Evolutionary conservation across 2,888 invertebrate genomes (phyloP).

Genomic region (Drosophila crucigera): DNA sequence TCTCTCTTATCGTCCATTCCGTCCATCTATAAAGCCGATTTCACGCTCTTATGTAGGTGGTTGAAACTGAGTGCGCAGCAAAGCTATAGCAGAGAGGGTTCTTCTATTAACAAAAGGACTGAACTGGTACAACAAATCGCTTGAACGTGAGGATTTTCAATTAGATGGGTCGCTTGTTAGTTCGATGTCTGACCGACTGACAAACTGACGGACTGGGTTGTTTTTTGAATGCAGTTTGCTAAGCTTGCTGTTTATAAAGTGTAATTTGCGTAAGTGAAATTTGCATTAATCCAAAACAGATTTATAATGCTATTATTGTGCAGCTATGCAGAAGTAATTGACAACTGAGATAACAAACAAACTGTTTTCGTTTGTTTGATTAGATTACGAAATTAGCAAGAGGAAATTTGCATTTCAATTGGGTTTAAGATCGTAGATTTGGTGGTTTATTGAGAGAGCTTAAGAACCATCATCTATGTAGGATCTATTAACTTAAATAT

Average conservation of each 20-base stretch:
- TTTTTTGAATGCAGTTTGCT: conserved; percentile 40
- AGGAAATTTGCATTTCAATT: conserved; percentile 27
- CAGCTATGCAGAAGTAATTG: conserved; percentile 63
- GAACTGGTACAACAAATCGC: conserved; percentile 49
- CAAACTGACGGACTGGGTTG: conserved; percentile 22
- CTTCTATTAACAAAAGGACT: conserved; percentile 41
- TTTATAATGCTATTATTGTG: conserved; percentile 50
- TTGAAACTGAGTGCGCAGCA: conserved; percentile 40
- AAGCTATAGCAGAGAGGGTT: conserved; percentile 28
- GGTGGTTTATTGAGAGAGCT: background rate
- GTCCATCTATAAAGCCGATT: conserved; percentile 64
- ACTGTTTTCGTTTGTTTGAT: conserved; percentile 18
- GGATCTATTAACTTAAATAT: background rate
- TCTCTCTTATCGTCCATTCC: conserved; percentile 24
- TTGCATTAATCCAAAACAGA: conserved; percentile 71
- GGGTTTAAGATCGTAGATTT: background rate
- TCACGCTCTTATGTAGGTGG: conserved; percentile 68
- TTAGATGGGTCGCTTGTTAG: conserved; percentile 66
- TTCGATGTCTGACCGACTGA: conserved; percentile 23
- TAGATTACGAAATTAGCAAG: conserved; percentile 13
- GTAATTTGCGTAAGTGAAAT: conserved; percentile 76
- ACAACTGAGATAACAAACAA: conserved; percentile 62
- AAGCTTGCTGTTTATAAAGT: conserved; percentile 64
- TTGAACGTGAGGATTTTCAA: conserved; percentile 73
- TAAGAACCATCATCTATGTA: background rate